These are phyloP conservation scores for Geococcyx californianus DNA, from an alignment of 2,113 vertebrate genomes.

Conservation along the genomic window DNA sequence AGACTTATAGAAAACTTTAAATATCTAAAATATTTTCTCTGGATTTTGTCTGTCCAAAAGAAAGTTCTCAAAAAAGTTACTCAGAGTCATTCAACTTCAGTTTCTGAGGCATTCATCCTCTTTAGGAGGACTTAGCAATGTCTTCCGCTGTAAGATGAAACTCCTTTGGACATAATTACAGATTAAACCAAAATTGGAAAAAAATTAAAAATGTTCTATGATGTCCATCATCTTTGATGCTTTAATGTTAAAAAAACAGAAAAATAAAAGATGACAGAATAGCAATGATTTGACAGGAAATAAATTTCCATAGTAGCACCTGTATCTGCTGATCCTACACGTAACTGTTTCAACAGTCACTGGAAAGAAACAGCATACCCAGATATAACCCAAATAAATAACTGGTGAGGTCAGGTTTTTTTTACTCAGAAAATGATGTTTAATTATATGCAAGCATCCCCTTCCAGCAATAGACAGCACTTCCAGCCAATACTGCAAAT, in stretches of 20 bases:
- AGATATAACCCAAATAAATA: constrained; percentile 22
- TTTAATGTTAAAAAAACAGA: background rate
- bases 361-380: constrained; percentile 1
- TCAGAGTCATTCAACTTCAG: background rate
- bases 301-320: background rate
- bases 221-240: background rate
- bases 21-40: background rate
- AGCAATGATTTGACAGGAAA: background rate
- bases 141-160: background rate
- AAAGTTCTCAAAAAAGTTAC: background rate
- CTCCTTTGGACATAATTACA: background rate
- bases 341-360: background rate
- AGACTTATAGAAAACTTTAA: background rate
- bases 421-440: constrained; percentile 10
- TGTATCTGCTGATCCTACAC: background rate
- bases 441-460: constrained; percentile 39
- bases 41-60: background rate
- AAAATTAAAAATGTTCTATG: background rate
- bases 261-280: background rate
- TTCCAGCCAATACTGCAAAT: background rate
- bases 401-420: background rate
- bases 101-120: background rate
- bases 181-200: background rate
- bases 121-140: background rate
- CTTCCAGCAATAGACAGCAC: background rate